These are phyloP conservation scores for Talpa occidentalis DNA, from an alignment of 2,113 vertebrate species.

Conservation along the genomic window DNA sequence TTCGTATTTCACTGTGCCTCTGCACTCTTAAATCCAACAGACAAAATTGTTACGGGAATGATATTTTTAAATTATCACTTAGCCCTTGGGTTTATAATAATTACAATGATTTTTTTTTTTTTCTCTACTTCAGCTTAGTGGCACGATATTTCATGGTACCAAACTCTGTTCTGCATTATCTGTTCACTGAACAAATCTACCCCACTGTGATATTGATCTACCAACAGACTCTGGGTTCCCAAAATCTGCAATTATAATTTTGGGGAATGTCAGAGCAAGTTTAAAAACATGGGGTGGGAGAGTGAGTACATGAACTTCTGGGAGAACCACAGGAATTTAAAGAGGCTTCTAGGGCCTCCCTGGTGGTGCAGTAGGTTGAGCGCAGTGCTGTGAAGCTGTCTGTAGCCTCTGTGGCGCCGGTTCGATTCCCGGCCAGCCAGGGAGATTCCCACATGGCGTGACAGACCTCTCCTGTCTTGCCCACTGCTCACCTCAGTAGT, in stretches of 20 bases:
- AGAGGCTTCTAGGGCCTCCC: too few species aligned
- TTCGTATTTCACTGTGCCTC: slow-evolving; percentile 2
- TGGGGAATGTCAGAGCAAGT: neutral
- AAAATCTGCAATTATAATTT: slow-evolving; percentile 1
- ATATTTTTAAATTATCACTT: slow-evolving; percentile 60
- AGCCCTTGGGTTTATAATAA: slow-evolving; percentile 18
- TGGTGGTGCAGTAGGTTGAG: too few species aligned
- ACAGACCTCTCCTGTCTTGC: too few species aligned
- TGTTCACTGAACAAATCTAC: slow-evolving; percentile 32
- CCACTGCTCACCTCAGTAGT: too few species aligned
- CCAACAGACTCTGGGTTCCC: neutral
- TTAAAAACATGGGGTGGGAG: neutral
- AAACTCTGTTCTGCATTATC: neutral
- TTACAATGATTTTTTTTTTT: neutral
- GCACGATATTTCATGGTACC: neutral
- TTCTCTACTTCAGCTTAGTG: neutral
- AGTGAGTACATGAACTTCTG: neutral
- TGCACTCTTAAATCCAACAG: slow-evolving; percentile 17
- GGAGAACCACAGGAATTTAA: neutral
- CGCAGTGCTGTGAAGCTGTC: too few species aligned
- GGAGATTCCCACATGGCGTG: too few species aligned
- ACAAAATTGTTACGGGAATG: neutral
- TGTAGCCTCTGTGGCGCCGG: too few species aligned
- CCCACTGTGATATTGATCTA: slow-evolving; percentile 8
- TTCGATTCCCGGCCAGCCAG: too few species aligned